A percentile compares a stretch with the other conserved stretches of the same genome.
Conservation (phyloP, 2,113 vertebrate genomes). For the Pyxicephalus adspersus region DNA sequence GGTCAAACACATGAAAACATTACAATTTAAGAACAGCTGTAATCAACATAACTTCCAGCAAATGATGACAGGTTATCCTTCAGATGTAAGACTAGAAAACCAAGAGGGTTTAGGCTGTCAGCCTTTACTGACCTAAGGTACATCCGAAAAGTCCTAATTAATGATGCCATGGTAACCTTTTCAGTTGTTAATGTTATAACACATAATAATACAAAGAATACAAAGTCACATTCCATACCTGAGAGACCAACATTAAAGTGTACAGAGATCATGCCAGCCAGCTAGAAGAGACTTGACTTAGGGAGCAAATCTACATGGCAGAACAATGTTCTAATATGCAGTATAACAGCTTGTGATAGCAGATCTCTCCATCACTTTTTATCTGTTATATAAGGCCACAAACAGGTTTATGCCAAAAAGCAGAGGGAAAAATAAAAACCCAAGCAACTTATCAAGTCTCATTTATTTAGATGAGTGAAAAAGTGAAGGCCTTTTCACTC, state of each 20-base stretch:
- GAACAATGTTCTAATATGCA: background rate
- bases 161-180: slow-evolving; percentile 25
- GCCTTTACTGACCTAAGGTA: slow-evolving; percentile 4
- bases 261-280: background rate
- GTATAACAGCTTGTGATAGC: background rate
- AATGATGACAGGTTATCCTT: background rate
- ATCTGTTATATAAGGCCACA: background rate
- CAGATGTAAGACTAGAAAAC: slow-evolving; percentile 10
- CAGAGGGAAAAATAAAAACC: too few species aligned
- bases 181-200: slow-evolving; percentile 23
- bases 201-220: slow-evolving; percentile 6
- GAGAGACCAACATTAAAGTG: slow-evolving; percentile 4
- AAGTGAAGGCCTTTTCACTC: too few species aligned
- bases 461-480: too few species aligned
- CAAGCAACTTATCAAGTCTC: too few species aligned
- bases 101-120: slow-evolving; percentile 8
- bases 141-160: slow-evolving; percentile 16
- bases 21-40: slow-evolving; percentile 9
- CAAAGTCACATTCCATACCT: slow-evolving; percentile 4
- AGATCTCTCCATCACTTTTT: background rate
- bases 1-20: too few species aligned
- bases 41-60: slow-evolving; percentile 17
- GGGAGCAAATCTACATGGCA: background rate
- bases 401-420: too few species aligned
- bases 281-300: background rate